Evolutionary conservation across 2,797 vertebrate species (phyloP), one percentile per base, ranked within the genome.

Genomic region (Macroramphosus scolopax): DNA sequence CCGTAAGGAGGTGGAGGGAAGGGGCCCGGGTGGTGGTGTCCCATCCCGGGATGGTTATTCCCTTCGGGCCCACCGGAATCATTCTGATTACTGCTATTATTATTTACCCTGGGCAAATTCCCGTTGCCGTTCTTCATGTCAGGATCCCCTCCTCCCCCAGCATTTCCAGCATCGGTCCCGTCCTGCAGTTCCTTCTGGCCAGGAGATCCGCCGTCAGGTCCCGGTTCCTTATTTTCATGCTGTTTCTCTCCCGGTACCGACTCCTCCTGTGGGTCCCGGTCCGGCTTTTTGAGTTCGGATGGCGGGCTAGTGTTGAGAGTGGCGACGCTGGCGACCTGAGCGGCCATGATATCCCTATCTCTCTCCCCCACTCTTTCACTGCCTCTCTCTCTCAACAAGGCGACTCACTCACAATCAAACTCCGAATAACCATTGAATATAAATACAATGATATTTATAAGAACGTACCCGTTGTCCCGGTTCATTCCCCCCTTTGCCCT

Each of bases 61-160:
- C 87, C 90, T 68, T 92, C 91, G 61, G 89, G 76, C 78, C 86
- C 89, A 17, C 84, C 63, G 56, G 84, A 85, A 82, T 92, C 90
- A 86, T 91, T 92, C 88, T 89, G 90, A 82, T 88, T n/a, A n/a
- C n/a, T n/a, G n/a, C n/a, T 88, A 89, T 90, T 89, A 88, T 88
- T 90, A 75, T 87, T 89, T 75, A 87, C 88, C 78, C 91, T 90
- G 87, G 90, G 86, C 89, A 93, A 90, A 91, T 95, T 96, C 90
- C 93, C 94, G 90, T 95, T 96, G 86, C 92, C 92, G 93, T 94
- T 96, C 91, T 96, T 95, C 91, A 95, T 94, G 90, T 96, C 94
- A 81, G 92, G 86, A 88, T 95, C 93, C 89, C 92, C 93, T 90
- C 92, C 91, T 90, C 91, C 91, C 88, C 89, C 91, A 84, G 89